A percentile compares a stretch with the other conserved stretches of the same genome.
These are phyloP conservation scores for Zaprionus kolodkinae DNA, from an alignment of 1,140 invertebrate species.

Conservation along the genomic window DNA sequence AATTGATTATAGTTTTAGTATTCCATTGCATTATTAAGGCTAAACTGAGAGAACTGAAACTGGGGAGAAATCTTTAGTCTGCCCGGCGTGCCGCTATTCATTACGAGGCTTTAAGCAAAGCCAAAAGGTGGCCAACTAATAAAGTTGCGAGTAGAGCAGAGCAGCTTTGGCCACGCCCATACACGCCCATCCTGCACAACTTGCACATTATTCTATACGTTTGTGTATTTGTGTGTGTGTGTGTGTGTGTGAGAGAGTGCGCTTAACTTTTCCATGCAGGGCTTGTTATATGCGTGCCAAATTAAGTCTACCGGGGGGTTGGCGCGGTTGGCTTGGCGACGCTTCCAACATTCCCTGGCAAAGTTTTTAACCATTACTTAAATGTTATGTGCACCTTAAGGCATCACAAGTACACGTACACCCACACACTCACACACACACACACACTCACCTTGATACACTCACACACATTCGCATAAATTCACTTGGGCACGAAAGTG, in stretches of 20 bases:
- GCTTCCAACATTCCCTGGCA: conserved; percentile 51
- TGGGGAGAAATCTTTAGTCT: conserved; percentile 5
- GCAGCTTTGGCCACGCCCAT: conserved; percentile 67
- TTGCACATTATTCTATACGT: conserved; percentile 65
- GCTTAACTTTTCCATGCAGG: conserved; percentile 42
- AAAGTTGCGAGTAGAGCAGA: conserved; percentile 61
- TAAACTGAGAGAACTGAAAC: conserved; percentile 29
- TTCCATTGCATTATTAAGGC: conserved; percentile 39
- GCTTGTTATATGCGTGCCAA: conserved; percentile 50
- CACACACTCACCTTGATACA: conserved; percentile 2
- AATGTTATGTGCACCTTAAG: conserved; percentile 79
- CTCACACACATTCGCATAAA: conserved; percentile 44
- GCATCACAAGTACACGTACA: conserved; percentile 31
- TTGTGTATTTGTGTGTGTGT: conserved; percentile 27
- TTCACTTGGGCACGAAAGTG: conserved; percentile 79
- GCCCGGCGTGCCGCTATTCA: conserved; percentile 19
- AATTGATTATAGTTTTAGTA: conserved; percentile 67
- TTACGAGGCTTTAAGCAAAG: conserved; percentile 56
- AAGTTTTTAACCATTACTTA: conserved; percentile 81
- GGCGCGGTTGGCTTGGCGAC: conserved; percentile 24
- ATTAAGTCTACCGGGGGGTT: conserved; percentile 47
- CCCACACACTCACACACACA: conserved; percentile 4
- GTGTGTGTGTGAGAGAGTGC: conserved; percentile 26
- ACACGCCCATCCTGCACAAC: conserved; percentile 58
- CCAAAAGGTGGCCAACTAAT: conserved; percentile 74